These are phyloP conservation scores for Norana najaformis DNA, from an alignment of 2,888 invertebrate genomes.

Conservation along the genomic window DNA sequence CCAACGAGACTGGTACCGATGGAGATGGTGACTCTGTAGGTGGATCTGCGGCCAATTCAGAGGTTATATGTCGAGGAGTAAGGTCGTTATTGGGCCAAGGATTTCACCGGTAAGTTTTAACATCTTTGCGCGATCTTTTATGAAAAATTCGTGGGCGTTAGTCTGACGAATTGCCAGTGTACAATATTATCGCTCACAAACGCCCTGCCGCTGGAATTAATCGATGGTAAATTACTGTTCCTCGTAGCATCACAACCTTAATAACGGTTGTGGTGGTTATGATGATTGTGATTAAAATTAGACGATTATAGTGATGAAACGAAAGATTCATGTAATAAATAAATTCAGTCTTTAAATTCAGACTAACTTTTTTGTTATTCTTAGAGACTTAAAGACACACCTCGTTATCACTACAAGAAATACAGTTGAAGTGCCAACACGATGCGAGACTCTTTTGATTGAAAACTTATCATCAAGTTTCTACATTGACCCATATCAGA, in stretches of 20 bases:
- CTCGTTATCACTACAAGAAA: not conserved
- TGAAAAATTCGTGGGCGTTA: not conserved
- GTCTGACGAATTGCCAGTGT: too few relatives aligned
- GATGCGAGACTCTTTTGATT: not conserved
- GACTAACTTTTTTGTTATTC: not conserved
- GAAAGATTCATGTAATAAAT: not conserved
- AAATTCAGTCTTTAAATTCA: not conserved
- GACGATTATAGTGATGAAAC: not conserved
- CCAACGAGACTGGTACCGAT: not conserved
- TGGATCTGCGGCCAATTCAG: not conserved
- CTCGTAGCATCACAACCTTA: not conserved
- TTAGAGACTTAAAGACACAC: not conserved
- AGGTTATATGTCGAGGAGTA: constrained; percentile 2
- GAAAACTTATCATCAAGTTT: constrained; percentile 31
- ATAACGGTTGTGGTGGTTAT: not conserved
- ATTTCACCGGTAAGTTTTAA: not conserved
- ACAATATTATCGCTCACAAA: too few relatives aligned
- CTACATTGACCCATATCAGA: constrained; percentile 30
- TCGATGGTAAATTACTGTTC: not conserved
- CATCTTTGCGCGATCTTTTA: not conserved
- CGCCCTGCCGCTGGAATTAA: too few relatives aligned
- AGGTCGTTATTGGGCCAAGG: not conserved
- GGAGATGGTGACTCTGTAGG: not conserved
- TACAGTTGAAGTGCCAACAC: not conserved
- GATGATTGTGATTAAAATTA: not conserved